A percentile compares a stretch with the other conserved stretches of the same genome.
Conservation (phyloP, 2,113 vertebrate species). For the Vombatus ursinus region DNA sequence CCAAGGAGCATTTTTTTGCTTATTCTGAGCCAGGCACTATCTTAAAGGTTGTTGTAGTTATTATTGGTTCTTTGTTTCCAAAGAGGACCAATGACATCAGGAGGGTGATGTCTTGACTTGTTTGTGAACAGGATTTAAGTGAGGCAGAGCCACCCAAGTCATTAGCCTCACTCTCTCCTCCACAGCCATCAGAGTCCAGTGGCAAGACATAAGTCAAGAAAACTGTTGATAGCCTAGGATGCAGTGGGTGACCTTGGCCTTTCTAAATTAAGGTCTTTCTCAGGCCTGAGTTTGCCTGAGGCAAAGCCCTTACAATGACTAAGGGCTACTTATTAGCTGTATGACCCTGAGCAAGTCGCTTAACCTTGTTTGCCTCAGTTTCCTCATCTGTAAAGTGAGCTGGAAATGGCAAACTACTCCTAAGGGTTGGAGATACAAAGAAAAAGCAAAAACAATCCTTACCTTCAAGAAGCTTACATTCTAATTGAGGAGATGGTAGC, state of each 20-base stretch:
- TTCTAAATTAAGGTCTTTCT: background rate
- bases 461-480: background rate
- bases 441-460: background rate
- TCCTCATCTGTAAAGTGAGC: background rate
- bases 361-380: background rate
- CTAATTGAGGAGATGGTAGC: background rate
- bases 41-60: background rate
- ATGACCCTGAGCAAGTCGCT: background rate
- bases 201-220: background rate
- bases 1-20: background rate
- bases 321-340: background rate
- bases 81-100: no score
- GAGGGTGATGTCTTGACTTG: no score
- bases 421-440: background rate
- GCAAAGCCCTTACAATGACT: background rate
- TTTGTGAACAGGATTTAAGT: background rate
- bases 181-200: background rate
- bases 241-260: background rate
- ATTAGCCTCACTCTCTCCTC: no score
- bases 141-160: background rate
- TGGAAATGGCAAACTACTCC: background rate
- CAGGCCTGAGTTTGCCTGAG: background rate
- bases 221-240: background rate
- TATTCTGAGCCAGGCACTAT: background rate
- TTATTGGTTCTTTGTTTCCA: background rate